A percentile compares a stretch with the other conserved stretches of the same genome.
Conservation (phyloP, 2,888 invertebrate species). For the Timema cristinae region DNA sequence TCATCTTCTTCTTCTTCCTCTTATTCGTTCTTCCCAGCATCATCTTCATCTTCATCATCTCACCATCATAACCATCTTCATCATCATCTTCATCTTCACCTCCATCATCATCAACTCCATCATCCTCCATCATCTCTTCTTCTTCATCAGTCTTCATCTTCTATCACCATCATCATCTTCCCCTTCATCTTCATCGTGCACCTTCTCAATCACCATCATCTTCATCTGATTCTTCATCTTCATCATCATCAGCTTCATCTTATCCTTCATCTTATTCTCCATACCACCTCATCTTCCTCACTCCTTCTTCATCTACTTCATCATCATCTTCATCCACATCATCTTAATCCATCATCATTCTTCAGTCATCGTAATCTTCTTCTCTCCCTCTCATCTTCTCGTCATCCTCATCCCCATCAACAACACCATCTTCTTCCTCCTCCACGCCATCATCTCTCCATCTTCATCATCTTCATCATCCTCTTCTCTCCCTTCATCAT, state of each 20-base stretch:
- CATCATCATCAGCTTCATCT: background rate
- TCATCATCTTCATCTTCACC: background rate
- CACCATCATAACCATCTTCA: background rate
- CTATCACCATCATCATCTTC: conserved; percentile 1
- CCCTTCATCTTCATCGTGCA: background rate
- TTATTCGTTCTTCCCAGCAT: conserved; percentile 3
- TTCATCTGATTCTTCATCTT: background rate
- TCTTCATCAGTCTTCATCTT: no score
- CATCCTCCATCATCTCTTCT: no score
- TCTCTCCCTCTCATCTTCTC: background rate
- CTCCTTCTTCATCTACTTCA: background rate
- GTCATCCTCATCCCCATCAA: background rate
- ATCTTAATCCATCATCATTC: background rate
- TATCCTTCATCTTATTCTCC: background rate
- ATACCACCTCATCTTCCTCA: background rate
- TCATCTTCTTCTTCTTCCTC: conserved; percentile 16
- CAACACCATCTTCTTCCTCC: background rate
- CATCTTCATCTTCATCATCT: conserved; percentile 21
- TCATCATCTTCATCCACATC: background rate
- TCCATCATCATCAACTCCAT: background rate
- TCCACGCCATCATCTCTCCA: background rate
- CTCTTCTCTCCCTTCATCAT: background rate
- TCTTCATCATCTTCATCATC: conserved; percentile 1
- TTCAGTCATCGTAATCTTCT: background rate
- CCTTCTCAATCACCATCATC: background rate